These are phyloP conservation scores for Ovis aries DNA, from an alignment of 2,113 vertebrate species.

Conservation along the genomic window ARS-UI_Ramb_v3.0 NC_056073.1:41712001-41712500, in stretches of 20 bases:
- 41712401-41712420: conserved; percentile 47
- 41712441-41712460: conserved; percentile 49
- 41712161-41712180: conserved; percentile 69
- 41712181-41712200: conserved; percentile 63
- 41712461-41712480: conserved; percentile 54
- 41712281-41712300: conserved; percentile 12
- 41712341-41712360: not conserved
- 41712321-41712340: not conserved
- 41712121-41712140: conserved; percentile 47
- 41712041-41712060: conserved; percentile 57
- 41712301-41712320: conserved; percentile 28
- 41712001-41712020: conserved; percentile 55
- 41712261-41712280: not conserved
- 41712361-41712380: conserved; percentile 33
- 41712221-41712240: not conserved
- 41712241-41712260: not conserved
- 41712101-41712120: conserved; percentile 34
- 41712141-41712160: conserved; percentile 57
- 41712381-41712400: conserved; percentile 47
- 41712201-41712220: conserved; percentile 31
- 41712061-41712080: not conserved
- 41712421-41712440: conserved; percentile 48
- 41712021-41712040: conserved; percentile 58
- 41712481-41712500: conserved; percentile 53
- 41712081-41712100: not conserved